Percentiles rank a stretch among this genome's conserved stretches.
Conservation (phyloP, 2,888 invertebrate genomes). For the Itoplectis maculator region DNA sequence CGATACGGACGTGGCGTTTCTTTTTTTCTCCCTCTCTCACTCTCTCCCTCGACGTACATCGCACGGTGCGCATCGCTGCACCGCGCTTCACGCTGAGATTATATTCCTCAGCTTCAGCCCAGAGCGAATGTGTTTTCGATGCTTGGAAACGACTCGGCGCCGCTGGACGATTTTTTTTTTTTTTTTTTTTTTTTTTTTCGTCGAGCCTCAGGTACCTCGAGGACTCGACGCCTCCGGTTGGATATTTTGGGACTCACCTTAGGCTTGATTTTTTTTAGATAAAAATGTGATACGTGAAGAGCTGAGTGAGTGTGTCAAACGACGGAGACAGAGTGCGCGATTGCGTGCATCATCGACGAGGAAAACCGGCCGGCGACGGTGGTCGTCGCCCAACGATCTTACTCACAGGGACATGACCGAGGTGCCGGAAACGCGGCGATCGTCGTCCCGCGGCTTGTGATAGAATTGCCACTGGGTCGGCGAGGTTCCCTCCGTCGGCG, state of each 20-base stretch:
- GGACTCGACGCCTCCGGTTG: conserved; percentile 34
- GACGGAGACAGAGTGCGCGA: conserved; percentile 18
- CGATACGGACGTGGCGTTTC: conserved; percentile 45
- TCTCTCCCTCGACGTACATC: conserved; percentile 43
- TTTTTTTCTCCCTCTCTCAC: conserved; percentile 43
- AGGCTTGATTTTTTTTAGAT: background rate
- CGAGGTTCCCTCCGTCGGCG: conserved; percentile 86
- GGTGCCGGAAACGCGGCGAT: conserved; percentile 86
- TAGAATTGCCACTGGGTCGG: conserved; percentile 86
- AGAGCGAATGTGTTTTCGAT: conserved; percentile 4
- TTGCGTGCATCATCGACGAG: background rate
- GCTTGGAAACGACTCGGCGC: too few species aligned
- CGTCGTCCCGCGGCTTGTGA: conserved; percentile 86
- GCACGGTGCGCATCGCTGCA: background rate
- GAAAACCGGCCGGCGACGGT: background rate
- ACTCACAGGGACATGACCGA: conserved; percentile 87
- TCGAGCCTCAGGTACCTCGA: background rate
- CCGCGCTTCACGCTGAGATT: conserved; percentile 21
- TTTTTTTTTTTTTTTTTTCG: too few species aligned
- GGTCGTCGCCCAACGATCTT: conserved; percentile 32
- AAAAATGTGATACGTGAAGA: conserved; percentile 32
- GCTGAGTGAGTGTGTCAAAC: conserved; percentile 29
- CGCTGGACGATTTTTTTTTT: too few species aligned
- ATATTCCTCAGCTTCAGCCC: conserved; percentile 41
- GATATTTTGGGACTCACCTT: conserved; percentile 43